Evolutionary conservation across 2,888 invertebrate genomes (phyloP).

Genomic region (Osmoderma eremita): DNA sequence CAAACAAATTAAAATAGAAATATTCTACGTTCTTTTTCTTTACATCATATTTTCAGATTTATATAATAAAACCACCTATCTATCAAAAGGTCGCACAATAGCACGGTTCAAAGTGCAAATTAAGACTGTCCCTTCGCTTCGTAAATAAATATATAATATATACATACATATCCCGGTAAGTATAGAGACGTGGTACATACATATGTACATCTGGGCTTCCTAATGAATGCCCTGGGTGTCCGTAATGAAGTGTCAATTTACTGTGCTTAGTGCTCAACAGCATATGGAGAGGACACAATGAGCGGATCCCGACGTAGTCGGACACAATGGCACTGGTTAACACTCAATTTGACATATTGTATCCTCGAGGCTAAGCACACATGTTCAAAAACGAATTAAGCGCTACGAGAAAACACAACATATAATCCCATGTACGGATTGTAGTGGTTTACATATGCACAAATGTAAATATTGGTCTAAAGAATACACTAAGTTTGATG

Average conservation of each 20-base stretch:
- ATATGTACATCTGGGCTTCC: constrained; percentile 58
- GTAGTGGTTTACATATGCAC: too few species aligned
- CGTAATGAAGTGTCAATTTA: constrained; percentile 64
- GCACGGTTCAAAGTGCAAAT: constrained; percentile 20
- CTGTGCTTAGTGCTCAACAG: constrained; percentile 54
- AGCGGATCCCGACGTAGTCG: constrained; percentile 46
- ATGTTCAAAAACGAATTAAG: constrained; percentile 49
- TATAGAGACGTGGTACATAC: constrained; percentile 20
- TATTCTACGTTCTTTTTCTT: too few species aligned
- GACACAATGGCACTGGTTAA: constrained; percentile 56
- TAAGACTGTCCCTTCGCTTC: constrained; percentile 15
- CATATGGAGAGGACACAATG: constrained; percentile 55
- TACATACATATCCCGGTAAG: not conserved
- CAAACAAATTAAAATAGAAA: too few species aligned
- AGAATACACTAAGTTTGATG: too few species aligned
- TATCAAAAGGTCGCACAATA: constrained; percentile 20
- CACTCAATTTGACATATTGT: constrained; percentile 65
- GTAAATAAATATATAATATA: not conserved
- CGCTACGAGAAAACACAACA: not conserved
- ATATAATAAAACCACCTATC: constrained; percentile 21
- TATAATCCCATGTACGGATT: too few species aligned
- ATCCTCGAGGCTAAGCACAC: constrained; percentile 46
- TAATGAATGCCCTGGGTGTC: constrained; percentile 60
- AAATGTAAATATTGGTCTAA: too few species aligned
- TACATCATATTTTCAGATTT: too few species aligned